Evolutionary conservation across 2,113 vertebrate genomes (phyloP), one percentile per base, ranked within the genome.

Genomic region (Camelus bactrianus): DNA sequence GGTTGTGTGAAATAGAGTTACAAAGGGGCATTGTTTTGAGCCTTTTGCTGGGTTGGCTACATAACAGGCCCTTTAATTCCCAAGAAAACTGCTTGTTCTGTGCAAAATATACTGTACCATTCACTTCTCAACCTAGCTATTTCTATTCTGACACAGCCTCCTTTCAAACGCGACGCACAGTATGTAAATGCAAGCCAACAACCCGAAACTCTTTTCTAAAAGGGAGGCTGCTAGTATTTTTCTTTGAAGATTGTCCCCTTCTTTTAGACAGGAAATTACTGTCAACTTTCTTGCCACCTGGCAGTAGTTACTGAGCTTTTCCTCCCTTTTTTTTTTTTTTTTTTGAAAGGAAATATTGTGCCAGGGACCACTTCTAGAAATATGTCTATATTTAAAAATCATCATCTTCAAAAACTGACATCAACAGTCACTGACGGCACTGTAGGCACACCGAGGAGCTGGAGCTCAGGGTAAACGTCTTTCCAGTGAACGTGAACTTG

Each of bases 341-440:
- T 42, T 73, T 16, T 64, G 28, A 93, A 91, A 73, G 60, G 52
- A 65, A 89, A 85, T 50, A 58, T 3, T 13, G 62, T 62, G 30
- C 89, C 35, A 22, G 42, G 77, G 72, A 42, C 85, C 64, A 12
- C 93, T 89, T 96, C 82, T 79, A 46, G 48, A 89, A 82, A 62
- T 1, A 75, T 3, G 1, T 62, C 91, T 96, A 2, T 82, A 80
- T 89, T 96, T 94, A 94, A 93, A 86, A 75, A 54, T 80, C 82
- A 67, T 86, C 79, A 26, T 87, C 93, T 89, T 69, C 19, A 13
- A 83, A 89, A 54, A 62, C 2, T 19, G 84, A 62, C 93, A 26
- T 30, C 42, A 6, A 19, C 81, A 96, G 56, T 50, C 93, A 38
- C 17, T 65, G 80, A 52, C 3, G 15, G 62, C 0, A 69, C 50